phyloP scores from a whole-genome alignment of 2,113 vertebrate species.

The Mormoops blainvillei region DNA sequence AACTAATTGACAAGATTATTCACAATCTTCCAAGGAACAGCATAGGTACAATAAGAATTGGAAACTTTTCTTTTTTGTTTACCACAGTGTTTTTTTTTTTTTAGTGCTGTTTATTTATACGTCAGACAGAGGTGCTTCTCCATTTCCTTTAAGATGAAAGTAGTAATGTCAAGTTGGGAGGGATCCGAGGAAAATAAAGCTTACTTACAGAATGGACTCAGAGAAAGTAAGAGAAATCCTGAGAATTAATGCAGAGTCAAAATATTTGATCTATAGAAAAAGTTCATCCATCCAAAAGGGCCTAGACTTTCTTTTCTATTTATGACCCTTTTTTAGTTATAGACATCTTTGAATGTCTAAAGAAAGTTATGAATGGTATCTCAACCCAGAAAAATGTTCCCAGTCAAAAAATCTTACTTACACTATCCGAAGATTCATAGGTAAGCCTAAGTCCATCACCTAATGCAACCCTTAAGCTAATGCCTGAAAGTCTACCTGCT shows the following conservation, averaged over 20 bases:
- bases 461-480: background rate
- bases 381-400: background rate
- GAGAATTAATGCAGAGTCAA: background rate
- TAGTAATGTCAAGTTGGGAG: background rate
- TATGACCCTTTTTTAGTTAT: background rate
- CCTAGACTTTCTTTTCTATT: background rate
- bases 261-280: constrained; percentile 40
- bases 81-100: constrained; percentile 23
- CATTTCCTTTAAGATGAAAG: constrained; percentile 25
- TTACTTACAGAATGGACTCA: background rate
- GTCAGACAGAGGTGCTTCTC: background rate
- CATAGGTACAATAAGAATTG: background rate
- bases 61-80: background rate
- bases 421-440: background rate
- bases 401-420: background rate
- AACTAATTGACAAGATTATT: background rate
- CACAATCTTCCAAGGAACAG: background rate
- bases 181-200: constrained; percentile 12
- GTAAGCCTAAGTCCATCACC: background rate
- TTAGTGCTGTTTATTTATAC: constrained; percentile 9
- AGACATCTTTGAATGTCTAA: background rate
- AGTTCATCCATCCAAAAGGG: background rate
- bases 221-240: background rate
- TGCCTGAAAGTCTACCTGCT: background rate
- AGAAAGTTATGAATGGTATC: background rate